phyloP scores from a whole-genome alignment of 2,797 vertebrate genomes.

The Pangasius djambal region DNA sequence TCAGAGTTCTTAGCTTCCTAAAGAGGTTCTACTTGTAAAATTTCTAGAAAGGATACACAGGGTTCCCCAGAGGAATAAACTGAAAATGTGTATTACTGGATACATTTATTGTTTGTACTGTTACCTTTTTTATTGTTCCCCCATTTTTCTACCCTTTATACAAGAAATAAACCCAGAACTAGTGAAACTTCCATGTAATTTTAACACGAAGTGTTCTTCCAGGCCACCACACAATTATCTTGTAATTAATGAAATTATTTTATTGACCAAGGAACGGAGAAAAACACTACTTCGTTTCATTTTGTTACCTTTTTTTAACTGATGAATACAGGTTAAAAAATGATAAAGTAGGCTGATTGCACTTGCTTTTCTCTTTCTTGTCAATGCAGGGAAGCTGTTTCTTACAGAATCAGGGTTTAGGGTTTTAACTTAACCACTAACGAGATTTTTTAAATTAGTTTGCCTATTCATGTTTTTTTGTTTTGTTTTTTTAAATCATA shows the following conservation, averaged over 20 bases:
- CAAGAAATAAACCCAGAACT: too few relatives aligned
- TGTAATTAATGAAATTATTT: background rate
- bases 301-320: background rate
- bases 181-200: background rate
- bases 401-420: background rate
- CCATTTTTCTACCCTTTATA: background rate
- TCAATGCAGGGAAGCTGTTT: background rate
- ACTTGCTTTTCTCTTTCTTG: background rate
- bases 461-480: background rate
- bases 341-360: background rate
- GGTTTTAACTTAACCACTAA: background rate
- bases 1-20: background rate
- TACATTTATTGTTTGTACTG: background rate
- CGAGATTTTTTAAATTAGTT: too few relatives aligned
- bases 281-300: background rate
- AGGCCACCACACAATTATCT: background rate
- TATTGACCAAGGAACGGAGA: background rate
- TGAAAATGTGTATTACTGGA: background rate
- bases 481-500: background rate
- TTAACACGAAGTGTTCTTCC: background rate
- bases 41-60: background rate
- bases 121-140: background rate
- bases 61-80: background rate
- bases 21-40: background rate
- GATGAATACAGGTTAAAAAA: background rate